phyloP scores from a whole-genome alignment of 1,140 invertebrate genomes.

The Drosophila biarmipes region DNA sequence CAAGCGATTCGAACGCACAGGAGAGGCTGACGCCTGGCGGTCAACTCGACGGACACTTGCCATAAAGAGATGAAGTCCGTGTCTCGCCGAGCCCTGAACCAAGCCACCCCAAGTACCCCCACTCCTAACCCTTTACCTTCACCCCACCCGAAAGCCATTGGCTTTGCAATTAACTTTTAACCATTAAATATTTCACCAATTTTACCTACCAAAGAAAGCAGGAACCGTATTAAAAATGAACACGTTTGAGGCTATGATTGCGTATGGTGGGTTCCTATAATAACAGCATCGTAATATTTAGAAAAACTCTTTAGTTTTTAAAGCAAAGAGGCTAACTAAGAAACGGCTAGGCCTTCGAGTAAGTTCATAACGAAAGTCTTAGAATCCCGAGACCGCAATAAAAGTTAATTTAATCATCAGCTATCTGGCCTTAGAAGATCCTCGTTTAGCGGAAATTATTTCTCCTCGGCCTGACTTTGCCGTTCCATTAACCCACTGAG shows the following conservation, averaged over 20 bases:
- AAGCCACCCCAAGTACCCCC: not conserved
- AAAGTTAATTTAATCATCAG: not conserved
- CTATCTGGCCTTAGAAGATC: not conserved
- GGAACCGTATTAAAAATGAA: not conserved
- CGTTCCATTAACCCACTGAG: slow-evolving; percentile 76
- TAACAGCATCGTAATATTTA: no score
- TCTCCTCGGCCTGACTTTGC: slow-evolving; percentile 8
- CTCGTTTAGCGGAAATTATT: slow-evolving; percentile 1
- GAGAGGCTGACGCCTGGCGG: slow-evolving; percentile 20
- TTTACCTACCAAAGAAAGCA: slow-evolving; percentile 6
- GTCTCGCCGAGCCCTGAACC: slow-evolving; percentile 14
- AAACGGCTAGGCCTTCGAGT: not conserved
- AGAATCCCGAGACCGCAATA: not conserved
- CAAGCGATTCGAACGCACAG: slow-evolving; percentile 13
- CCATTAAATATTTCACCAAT: slow-evolving; percentile 11
- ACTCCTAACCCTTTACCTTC: not conserved
- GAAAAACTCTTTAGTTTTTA: no score
- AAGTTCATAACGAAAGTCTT: not conserved
- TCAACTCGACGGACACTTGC: slow-evolving; percentile 35
- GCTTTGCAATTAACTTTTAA: slow-evolving; percentile 30
- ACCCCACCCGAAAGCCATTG: slow-evolving; percentile 14
- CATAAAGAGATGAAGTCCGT: slow-evolving; percentile 41
- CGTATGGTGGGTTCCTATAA: no score
- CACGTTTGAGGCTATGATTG: no score
- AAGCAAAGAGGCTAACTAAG: no score